These are phyloP conservation scores for Apamea monoglypha DNA, from an alignment of 2,888 invertebrate species.

Conservation along the genomic window DNA sequence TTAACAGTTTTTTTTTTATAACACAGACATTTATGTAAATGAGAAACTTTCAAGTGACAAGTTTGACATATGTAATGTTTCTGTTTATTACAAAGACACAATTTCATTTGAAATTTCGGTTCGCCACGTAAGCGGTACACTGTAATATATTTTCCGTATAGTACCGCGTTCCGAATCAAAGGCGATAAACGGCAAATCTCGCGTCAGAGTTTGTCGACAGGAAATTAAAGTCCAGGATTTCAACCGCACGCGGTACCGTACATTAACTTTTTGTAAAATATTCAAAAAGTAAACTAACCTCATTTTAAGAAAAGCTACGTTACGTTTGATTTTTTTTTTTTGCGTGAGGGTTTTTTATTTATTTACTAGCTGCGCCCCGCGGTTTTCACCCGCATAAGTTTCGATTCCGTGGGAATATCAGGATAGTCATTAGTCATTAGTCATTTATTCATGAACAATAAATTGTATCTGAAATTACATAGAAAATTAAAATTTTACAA, in stretches of 20 bases:
- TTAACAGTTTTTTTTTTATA: conserved; percentile 1
- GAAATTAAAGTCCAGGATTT: conserved; percentile 75
- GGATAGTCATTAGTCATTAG: no score
- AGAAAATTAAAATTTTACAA: no score
- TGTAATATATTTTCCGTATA: conserved; percentile 32
- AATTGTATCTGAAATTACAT: no score
- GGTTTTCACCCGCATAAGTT: no score
- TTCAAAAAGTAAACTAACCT: conserved; percentile 43
- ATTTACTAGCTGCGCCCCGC: no score
- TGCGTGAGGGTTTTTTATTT: conserved; percentile 14
- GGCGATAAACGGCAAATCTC: conserved; percentile 56
- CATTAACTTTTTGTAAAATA: conserved; percentile 57
- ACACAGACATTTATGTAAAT: neutral
- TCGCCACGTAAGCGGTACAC: conserved; percentile 11
- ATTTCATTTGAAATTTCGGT: conserved; percentile 43
- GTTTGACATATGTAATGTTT: conserved; percentile 1
- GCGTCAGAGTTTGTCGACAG: conserved; percentile 66
- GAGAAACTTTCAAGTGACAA: neutral
- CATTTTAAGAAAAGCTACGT: conserved; percentile 24
- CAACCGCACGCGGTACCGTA: conserved; percentile 60
- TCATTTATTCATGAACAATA: no score
- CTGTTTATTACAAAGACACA: conserved; percentile 14
- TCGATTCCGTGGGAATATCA: no score
- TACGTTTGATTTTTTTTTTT: conserved; percentile 18
- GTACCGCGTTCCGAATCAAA: conserved; percentile 26